Evolutionary conservation across 2,888 invertebrate species (phyloP).

Genomic region (Ischnura elegans): DNA sequence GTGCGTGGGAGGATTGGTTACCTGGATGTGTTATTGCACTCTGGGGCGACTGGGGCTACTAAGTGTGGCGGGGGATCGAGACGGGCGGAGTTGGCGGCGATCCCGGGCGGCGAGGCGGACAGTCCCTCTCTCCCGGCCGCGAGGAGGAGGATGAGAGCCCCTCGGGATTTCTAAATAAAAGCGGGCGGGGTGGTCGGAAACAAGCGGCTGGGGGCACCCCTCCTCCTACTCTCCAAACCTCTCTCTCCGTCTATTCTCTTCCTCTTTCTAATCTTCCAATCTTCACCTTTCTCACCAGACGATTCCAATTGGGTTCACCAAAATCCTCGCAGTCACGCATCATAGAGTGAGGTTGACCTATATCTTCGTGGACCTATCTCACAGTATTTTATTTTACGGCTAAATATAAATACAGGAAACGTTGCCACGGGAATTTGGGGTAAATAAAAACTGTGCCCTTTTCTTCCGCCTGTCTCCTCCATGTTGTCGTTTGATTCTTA

Average conservation of each 20-base stretch:
- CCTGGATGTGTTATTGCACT: conserved; percentile 17
- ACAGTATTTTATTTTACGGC: too few relatives aligned
- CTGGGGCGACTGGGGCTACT: background rate
- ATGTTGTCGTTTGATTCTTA: too few relatives aligned
- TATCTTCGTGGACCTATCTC: too few relatives aligned
- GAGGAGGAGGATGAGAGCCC: conserved; percentile 32
- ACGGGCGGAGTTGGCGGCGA: conserved; percentile 8
- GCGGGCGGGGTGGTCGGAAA: conserved; percentile 51
- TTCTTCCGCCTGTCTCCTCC: too few relatives aligned
- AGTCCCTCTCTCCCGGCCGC: background rate
- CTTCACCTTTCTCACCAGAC: too few relatives aligned
- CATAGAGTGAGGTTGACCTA: too few relatives aligned
- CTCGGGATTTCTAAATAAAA: conserved; percentile 67
- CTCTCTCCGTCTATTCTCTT: background rate
- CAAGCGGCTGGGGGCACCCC: conserved; percentile 19
- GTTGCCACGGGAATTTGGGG: too few relatives aligned
- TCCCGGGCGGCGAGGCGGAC: conserved; percentile 18
- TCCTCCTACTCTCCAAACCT: background rate
- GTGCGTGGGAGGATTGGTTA: background rate
- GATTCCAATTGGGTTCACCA: too few relatives aligned
- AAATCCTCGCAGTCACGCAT: too few relatives aligned
- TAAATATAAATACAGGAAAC: too few relatives aligned
- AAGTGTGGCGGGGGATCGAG: background rate
- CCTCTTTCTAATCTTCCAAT: too few relatives aligned
- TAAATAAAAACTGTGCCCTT: too few relatives aligned